A percentile compares a stretch with the other conserved stretches of the same genome.
phyloP scores from a whole-genome alignment of 1,140 invertebrate species.

The Physella acuta region DNA sequence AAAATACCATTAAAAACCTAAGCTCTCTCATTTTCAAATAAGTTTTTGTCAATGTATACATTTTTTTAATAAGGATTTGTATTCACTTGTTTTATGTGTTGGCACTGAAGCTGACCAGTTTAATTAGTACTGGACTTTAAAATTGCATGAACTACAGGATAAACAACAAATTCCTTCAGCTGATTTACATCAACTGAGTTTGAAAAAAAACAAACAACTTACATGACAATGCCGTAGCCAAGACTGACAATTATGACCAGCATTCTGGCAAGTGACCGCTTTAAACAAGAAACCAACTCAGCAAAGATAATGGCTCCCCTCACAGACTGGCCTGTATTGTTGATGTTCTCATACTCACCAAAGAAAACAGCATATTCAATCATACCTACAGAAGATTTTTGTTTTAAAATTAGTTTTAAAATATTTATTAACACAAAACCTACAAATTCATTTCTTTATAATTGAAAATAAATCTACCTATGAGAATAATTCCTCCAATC shows the following conservation, averaged over 20 bases:
- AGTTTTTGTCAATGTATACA: no score
- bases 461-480: constrained; percentile 64
- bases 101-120: no score
- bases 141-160: no score
- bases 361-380: constrained; percentile 80
- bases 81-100: no score
- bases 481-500: constrained; percentile 85
- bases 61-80: no score
- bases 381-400: constrained; percentile 50
- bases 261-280: constrained; percentile 86
- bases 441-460: neutral
- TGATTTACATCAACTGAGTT: no score
- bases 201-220: no score
- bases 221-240: constrained; percentile 95
- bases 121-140: no score
- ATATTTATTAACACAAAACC: neutral
- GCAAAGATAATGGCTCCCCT: constrained; percentile 75
- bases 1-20: no score
- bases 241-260: constrained; percentile 90
- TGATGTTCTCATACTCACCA: constrained; percentile 81
- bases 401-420: neutral
- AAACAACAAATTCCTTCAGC: no score
- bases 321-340: constrained; percentile 69
- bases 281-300: constrained; percentile 85
- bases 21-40: no score